phyloP scores from a whole-genome alignment of 2,113 vertebrate species.

The Castor canadensis region DNA sequence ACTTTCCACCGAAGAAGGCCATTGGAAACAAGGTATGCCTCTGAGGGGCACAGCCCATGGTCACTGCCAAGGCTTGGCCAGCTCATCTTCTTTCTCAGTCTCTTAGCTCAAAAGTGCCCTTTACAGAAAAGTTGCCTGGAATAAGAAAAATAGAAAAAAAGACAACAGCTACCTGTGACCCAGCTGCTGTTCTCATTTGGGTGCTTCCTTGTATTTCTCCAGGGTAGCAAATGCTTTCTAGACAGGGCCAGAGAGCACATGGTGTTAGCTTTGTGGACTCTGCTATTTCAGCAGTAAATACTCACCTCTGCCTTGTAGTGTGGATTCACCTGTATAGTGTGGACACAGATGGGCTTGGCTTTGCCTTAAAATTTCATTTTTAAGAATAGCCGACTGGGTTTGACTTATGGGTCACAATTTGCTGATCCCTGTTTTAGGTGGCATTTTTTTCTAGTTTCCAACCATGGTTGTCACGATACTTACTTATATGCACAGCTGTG shows the following conservation, averaged over 20 bases:
- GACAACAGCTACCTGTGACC: neutral
- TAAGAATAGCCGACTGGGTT: neutral
- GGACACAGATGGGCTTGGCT: fast-evolving
- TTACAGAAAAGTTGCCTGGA: neutral
- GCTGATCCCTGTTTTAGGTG: neutral
- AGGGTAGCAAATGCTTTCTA: neutral
- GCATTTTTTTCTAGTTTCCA: neutral
- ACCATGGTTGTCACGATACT: neutral
- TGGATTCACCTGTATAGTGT: too few relatives aligned
- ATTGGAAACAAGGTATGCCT: slow-evolving; percentile 96
- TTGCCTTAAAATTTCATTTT: neutral
- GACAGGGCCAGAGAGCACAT: neutral
- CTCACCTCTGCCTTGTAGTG: fast-evolving
- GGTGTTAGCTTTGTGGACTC: neutral
- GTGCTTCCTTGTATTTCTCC: fast-evolving
- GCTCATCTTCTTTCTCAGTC: neutral
- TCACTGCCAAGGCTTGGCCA: fast-evolving
- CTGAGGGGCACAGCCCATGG: fast-evolving
- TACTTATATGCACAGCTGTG: too few relatives aligned
- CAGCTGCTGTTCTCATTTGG: neutral
- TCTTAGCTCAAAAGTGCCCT: neutral
- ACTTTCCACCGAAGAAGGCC: slow-evolving; percentile 98
- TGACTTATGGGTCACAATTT: neutral
- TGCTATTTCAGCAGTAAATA: neutral
- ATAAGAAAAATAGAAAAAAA: neutral